These are phyloP conservation scores for Acanthoscelides obtectus DNA, from an alignment of 2,888 invertebrate genomes.

Conservation along the genomic window DNA sequence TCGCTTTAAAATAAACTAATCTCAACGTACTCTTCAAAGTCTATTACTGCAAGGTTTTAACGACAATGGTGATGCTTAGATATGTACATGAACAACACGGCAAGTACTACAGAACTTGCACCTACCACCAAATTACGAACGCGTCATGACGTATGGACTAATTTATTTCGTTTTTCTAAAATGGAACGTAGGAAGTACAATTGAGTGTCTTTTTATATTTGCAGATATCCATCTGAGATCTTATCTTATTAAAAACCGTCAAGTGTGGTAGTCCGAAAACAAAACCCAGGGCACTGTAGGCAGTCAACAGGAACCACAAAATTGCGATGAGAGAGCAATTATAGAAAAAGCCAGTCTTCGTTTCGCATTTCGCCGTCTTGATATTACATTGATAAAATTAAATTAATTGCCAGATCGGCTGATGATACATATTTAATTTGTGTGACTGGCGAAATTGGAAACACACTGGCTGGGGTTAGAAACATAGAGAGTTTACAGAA, in stretches of 20 bases:
- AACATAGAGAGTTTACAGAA: too few relatives aligned
- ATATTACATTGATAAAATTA: slow-evolving; percentile 9
- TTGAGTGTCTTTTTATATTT: not conserved
- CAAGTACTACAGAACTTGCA: too few relatives aligned
- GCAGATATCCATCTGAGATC: not conserved
- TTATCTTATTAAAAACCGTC: not conserved
- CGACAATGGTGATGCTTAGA: too few relatives aligned
- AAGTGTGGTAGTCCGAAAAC: not conserved
- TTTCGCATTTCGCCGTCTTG: not conserved
- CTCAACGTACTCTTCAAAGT: too few relatives aligned
- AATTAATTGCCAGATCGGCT: slow-evolving; percentile 34
- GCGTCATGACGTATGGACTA: too few relatives aligned
- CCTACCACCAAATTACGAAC: too few relatives aligned
- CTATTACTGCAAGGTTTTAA: too few relatives aligned
- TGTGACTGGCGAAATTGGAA: slow-evolving; percentile 35
- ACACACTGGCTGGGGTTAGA: not conserved
- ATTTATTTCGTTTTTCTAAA: too few relatives aligned
- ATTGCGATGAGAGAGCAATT: not conserved
- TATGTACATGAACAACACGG: too few relatives aligned
- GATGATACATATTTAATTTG: slow-evolving; percentile 41
- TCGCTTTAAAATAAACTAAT: too few relatives aligned
- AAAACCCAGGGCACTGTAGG: not conserved
- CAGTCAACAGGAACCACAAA: not conserved
- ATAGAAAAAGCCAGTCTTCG: not conserved
- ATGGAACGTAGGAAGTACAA: too few relatives aligned